These are phyloP conservation scores for Tipula lateralis DNA, from an alignment of 2,888 invertebrate species.

Conservation along the genomic window DNA sequence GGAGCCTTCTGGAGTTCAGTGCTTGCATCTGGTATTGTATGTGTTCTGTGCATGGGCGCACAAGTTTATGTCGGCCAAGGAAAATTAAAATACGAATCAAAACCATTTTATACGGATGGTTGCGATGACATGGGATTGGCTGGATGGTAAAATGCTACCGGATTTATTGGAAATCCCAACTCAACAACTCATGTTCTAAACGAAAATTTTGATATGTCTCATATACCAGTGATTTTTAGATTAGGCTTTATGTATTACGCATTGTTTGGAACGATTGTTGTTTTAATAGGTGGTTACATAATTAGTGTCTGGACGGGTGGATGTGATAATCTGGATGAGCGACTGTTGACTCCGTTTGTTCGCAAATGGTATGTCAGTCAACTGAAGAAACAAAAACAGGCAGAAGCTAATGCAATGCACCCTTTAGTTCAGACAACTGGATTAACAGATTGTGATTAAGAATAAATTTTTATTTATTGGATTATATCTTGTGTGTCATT, in stretches of 20 bases:
- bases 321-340: constrained; percentile 34
- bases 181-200: constrained; percentile 25
- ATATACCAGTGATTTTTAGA: constrained; percentile 47
- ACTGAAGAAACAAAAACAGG: not conserved
- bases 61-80: not conserved
- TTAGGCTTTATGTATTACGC: constrained; percentile 67
- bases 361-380: constrained; percentile 15
- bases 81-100: not conserved
- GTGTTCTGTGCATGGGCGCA: not conserved
- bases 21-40: not conserved
- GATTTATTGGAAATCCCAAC: constrained; percentile 7
- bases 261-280: constrained; percentile 57
- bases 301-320: constrained; percentile 57
- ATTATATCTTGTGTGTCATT: not conserved
- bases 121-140: constrained; percentile 32
- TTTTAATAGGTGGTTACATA: constrained; percentile 56
- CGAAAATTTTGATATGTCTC: not conserved
- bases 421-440: not conserved
- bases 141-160: not conserved
- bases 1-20: not conserved
- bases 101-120: constrained; percentile 34
- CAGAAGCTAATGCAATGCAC: not conserved
- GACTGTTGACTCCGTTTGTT: constrained; percentile 34
- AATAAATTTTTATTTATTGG: not conserved
- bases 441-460: not conserved